Conservation (phyloP, 2,797 vertebrate species). For the Parauchenoglanis punctatus region DNA sequence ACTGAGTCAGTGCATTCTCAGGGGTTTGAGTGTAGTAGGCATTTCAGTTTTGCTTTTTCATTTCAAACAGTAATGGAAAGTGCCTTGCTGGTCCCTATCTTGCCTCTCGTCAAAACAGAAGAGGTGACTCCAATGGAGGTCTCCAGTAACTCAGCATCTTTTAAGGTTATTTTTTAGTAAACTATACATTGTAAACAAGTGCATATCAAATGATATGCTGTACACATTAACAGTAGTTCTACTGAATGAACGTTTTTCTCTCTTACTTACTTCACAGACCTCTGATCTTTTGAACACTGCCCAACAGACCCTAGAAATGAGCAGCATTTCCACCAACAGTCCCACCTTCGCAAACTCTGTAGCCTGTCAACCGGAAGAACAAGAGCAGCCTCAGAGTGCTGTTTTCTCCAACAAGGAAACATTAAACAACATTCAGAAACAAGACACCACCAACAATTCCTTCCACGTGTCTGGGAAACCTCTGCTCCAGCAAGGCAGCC, state of each 20-base stretch:
- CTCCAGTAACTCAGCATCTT: constrained; percentile 82
- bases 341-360: constrained; percentile 79
- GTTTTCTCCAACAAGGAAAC: constrained; percentile 81
- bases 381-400: constrained; percentile 81
- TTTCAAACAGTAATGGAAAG: constrained; percentile 80
- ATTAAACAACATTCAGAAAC: constrained; percentile 87
- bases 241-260: neutral
- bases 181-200: neutral
- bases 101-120: constrained; percentile 93
- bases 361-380: constrained; percentile 81
- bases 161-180: constrained; percentile 67
- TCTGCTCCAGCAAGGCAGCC: constrained; percentile 84
- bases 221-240: neutral
- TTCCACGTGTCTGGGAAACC: constrained; percentile 85
- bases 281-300: constrained; percentile 79
- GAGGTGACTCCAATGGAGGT: constrained; percentile 96
- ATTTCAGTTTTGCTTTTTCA: constrained; percentile 7
- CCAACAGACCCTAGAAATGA: constrained; percentile 82
- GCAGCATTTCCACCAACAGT: constrained; percentile 77
- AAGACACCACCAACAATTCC: constrained; percentile 82
- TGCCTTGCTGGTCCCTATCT: constrained; percentile 84
- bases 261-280: constrained; percentile 68
- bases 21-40: neutral
- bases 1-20: neutral
- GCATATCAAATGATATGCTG: neutral